Percentiles rank a stretch among this genome's conserved stretches.
Evolutionary conservation across 2,797 vertebrate species (phyloP).

Genomic region (Gymnopithys bicolor): DNA sequence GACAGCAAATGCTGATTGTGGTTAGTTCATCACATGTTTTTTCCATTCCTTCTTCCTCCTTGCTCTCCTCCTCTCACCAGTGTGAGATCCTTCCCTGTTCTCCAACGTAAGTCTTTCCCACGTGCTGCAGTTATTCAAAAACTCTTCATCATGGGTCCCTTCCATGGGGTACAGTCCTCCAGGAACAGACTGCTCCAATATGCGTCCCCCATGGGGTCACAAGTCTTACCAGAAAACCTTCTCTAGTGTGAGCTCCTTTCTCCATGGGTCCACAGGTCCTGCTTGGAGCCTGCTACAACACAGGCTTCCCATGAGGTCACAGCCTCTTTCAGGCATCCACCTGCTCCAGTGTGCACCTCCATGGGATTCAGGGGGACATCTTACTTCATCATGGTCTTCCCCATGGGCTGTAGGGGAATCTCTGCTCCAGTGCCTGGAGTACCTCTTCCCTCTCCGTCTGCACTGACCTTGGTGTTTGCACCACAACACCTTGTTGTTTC

Average conservation of each 20-base stretch:
- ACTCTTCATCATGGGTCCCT: not conserved
- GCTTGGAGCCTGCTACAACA: not conserved
- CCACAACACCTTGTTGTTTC: not conserved
- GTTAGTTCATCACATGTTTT: not conserved
- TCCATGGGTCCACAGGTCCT: not conserved
- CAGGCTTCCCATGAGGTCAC: not conserved
- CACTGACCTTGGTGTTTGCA: not conserved
- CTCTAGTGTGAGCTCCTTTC: not conserved
- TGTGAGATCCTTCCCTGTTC: not conserved
- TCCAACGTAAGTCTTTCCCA: not conserved
- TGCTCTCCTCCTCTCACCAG: too few relatives aligned
- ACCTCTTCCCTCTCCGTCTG: not conserved
- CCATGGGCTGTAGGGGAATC: fast-evolving
- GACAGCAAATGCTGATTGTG: not conserved
- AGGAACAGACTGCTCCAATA: not conserved
- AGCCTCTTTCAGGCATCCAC: not conserved
- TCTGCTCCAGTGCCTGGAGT: not conserved
- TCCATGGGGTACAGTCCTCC: not conserved
- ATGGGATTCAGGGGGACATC: not conserved
- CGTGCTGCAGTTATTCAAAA: not conserved
- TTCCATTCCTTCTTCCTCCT: not conserved
- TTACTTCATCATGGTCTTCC: not conserved
- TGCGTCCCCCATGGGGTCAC: too few relatives aligned
- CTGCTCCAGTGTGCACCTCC: not conserved
- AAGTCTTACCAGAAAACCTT: not conserved